A percentile compares a stretch with the other conserved stretches of the same genome.
Evolutionary conservation across 2,888 invertebrate species (phyloP).

Genomic region (Eupsilia transversa): DNA sequence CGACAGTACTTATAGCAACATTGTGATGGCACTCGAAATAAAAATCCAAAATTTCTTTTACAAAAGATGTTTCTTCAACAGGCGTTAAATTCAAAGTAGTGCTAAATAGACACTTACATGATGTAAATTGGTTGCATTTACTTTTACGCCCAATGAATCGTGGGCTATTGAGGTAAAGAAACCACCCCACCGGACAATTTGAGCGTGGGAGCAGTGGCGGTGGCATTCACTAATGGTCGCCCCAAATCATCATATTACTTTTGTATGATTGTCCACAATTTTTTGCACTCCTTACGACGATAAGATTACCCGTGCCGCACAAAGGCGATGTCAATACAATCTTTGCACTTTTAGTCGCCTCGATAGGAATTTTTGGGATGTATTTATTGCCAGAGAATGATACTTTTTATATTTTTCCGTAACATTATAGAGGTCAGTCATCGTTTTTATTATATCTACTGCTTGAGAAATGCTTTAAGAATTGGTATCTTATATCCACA

Average conservation of each 20-base stretch:
- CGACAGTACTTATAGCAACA: conserved; percentile 1
- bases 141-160: conserved; percentile 54
- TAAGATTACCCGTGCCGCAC: conserved; percentile 68
- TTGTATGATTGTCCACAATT: conserved; percentile 84
- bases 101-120: conserved; percentile 45
- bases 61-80: conserved; percentile 32
- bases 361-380: conserved; percentile 55
- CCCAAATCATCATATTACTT: conserved; percentile 85
- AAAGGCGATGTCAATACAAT: conserved; percentile 67
- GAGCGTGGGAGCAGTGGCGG: conserved; percentile 86
- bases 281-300: conserved; percentile 77
- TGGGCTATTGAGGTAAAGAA: conserved; percentile 72
- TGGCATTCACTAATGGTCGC: conserved; percentile 85
- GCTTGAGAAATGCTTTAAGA: not conserved
- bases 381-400: conserved; percentile 55
- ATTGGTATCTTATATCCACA: not conserved
- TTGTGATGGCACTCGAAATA: conserved; percentile 13
- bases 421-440: conserved; percentile 23
- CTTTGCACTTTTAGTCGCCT: conserved; percentile 76
- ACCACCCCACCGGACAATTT: conserved; percentile 78
- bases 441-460: not conserved
- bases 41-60: conserved; percentile 11
- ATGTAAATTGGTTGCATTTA: conserved; percentile 61
- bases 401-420: conserved; percentile 36
- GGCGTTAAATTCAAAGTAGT: conserved; percentile 37